Base-by-base conservation (phyloP, 2,113 vertebrate genomes). In the Bungarus multicinctus region DNA sequence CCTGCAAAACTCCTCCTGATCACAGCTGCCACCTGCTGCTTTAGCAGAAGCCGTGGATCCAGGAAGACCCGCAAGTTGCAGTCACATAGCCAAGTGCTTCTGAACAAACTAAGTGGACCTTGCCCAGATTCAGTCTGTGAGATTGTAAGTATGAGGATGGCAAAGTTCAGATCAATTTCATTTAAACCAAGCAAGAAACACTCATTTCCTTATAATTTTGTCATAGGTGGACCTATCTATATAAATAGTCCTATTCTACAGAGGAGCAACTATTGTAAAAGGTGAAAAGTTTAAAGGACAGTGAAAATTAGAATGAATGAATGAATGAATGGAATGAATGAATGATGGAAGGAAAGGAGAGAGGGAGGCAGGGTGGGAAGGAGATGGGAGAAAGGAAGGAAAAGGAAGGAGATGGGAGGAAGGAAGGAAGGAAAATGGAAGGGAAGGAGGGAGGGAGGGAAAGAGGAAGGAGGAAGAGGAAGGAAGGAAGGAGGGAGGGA, bases 251-350 rank as follows among this genome's bases (percentile, higher is more conserved):
- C 69, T 81, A 81, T 39, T 81, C 34, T 81, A 39, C n/a, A 81
- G 74, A 81, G 20, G 2, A 22, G 18, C 34, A 81, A 39, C 18
- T 81, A 39, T 34, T 43, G 34, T 43, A 22, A 81, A 81, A 81
- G 74, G 7, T 1, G 18, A 81, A 43, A 34, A 81, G 34, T 81
- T 16, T 30, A 20, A 52, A 47, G 39, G 30, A 53, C 18, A 34
- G 23, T 5, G 30, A 23, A 52, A 23, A 2, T 10, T 3, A 25
- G 7, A 34, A 7, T 2, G n/a, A 85, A 43, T 5, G 39, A 16
- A 1, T 3, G 22, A 16, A 18, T 4, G 5, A 14, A 3, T 5
- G 18, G 16, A 4, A 3, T 0, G 4, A 18, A 20, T 3, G 4
- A 20, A 20, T 3, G 54, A 55, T 1, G 55, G 20, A 57, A 7